Conservation (phyloP, 2,888 invertebrate genomes). For the Beris chalybata region DNA sequence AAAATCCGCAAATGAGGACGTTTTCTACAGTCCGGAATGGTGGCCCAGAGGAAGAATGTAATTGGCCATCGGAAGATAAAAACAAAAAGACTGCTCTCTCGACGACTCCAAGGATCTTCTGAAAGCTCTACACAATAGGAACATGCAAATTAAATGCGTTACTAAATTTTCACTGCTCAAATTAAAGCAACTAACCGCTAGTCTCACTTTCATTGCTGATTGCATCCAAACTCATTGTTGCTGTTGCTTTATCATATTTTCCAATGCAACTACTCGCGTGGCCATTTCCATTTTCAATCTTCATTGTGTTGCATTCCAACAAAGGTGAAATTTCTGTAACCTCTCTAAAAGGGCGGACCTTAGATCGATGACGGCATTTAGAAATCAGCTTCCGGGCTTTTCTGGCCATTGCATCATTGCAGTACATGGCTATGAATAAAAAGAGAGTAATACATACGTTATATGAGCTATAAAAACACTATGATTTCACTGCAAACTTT, state of each 20-base stretch:
- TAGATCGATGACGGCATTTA: slow-evolving; percentile 62
- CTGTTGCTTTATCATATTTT: slow-evolving; percentile 10
- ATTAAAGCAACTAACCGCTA: slow-evolving; percentile 10
- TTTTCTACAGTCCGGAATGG: slow-evolving; percentile 76
- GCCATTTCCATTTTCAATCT: slow-evolving; percentile 10
- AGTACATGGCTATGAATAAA: slow-evolving; percentile 65
- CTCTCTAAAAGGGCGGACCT: slow-evolving; percentile 55
- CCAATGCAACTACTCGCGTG: slow-evolving; percentile 6
- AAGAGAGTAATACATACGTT: too few relatives aligned
- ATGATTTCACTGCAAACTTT: too few relatives aligned
- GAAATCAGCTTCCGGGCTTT: slow-evolving; percentile 58
- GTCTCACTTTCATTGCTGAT: slow-evolving; percentile 22
- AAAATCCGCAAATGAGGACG: slow-evolving; percentile 63
- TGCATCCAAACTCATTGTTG: slow-evolving; percentile 18
- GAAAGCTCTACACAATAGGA: slow-evolving; percentile 41
- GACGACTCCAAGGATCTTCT: slow-evolving; percentile 57
- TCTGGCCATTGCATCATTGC: slow-evolving; percentile 63
- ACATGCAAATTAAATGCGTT: slow-evolving; percentile 38
- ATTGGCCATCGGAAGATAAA: slow-evolving; percentile 75
- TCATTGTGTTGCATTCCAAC: slow-evolving; percentile 42
- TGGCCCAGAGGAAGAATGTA: slow-evolving; percentile 68
- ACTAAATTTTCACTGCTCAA: background rate
- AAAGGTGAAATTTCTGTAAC: slow-evolving; percentile 55
- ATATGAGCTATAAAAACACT: slow-evolving; percentile 9
- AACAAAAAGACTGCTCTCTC: slow-evolving; percentile 62